Percentiles rank a stretch among this genome's conserved stretches.
Conservation (phyloP, 92 coral and sea anemone genomes). For the Chrysogorgia sp. region DNA sequence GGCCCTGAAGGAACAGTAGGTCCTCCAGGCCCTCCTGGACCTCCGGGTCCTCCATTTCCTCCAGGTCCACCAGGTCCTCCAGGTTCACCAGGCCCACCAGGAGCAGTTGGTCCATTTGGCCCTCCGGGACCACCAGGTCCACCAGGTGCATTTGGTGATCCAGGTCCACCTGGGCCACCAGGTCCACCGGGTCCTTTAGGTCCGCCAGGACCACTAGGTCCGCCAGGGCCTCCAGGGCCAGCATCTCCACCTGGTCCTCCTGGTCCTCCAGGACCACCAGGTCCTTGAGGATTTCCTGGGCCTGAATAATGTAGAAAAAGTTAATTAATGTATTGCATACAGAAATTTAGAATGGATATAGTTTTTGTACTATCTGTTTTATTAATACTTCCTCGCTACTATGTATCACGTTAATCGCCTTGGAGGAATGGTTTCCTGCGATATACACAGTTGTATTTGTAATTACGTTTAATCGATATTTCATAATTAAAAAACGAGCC, state of each 20-base stretch:
- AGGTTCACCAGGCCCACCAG: constrained; percentile 48
- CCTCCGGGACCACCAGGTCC: constrained; percentile 80
- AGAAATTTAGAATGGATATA: too few species aligned
- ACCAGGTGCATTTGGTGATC: constrained; percentile 62
- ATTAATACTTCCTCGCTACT: too few species aligned
- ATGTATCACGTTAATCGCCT: too few species aligned
- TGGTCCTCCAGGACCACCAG: constrained; percentile 76
- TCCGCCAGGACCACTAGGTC: constrained; percentile 66
- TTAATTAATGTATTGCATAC: too few species aligned
- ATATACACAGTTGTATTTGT: too few species aligned
- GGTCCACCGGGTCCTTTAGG: constrained; percentile 81
- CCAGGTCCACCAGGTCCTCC: constrained; percentile 61
- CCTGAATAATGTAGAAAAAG: too few species aligned
- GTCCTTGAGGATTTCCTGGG: constrained; percentile 59
- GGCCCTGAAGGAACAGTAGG: constrained; percentile 67
- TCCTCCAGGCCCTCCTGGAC: constrained; percentile 63
- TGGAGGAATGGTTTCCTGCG: too few species aligned
- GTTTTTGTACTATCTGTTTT: too few species aligned
- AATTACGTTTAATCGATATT: too few species aligned
- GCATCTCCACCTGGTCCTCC: constrained; percentile 52
- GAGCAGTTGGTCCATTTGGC: constrained; percentile 12
- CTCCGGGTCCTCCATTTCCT: constrained; percentile 53
- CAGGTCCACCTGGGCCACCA: constrained; percentile 76
- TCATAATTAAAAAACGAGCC: too few species aligned
- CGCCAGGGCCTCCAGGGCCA: constrained; percentile 53